A percentile compares a stretch with the other conserved stretches of the same genome.
Conservation (phyloP, 2,113 vertebrate species). For the Emydura subglobosa region DNA sequence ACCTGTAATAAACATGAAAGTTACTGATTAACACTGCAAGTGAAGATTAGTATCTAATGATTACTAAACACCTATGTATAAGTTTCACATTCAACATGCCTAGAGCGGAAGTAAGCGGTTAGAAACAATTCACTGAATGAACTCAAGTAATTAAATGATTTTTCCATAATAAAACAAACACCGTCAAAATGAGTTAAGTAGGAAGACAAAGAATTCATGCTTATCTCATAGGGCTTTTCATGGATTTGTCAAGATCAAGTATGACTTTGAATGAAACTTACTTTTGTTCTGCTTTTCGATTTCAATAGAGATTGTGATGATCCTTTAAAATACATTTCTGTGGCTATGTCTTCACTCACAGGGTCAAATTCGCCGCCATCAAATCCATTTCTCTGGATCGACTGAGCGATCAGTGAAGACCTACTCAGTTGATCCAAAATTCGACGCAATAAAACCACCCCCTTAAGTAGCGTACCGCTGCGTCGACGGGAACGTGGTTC, state of each 20-base stretch:
- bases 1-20: not conserved
- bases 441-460: too few species aligned
- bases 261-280: not conserved
- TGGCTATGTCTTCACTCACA: too few species aligned
- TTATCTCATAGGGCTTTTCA: not conserved
- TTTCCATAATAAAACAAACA: not conserved
- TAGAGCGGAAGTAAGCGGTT: not conserved
- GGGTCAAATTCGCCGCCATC: too few species aligned
- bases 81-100: not conserved
- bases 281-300: too few species aligned
- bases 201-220: not conserved
- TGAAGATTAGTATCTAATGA: not conserved
- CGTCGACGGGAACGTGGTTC: too few species aligned
- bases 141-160: not conserved
- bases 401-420: too few species aligned
- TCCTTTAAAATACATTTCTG: not conserved
- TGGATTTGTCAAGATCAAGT: not conserved
- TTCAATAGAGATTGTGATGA: too few species aligned
- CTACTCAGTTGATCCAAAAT: too few species aligned
- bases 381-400: too few species aligned
- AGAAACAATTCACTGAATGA: not conserved
- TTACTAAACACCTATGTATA: not conserved
- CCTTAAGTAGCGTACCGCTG: too few species aligned
- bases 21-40: not conserved
- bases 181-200: not conserved